A percentile compares a stretch with the other conserved stretches of the same genome.
Evolutionary conservation across 1,140 invertebrate species (phyloP).

Genomic region (Drosophila bocki): DNA sequence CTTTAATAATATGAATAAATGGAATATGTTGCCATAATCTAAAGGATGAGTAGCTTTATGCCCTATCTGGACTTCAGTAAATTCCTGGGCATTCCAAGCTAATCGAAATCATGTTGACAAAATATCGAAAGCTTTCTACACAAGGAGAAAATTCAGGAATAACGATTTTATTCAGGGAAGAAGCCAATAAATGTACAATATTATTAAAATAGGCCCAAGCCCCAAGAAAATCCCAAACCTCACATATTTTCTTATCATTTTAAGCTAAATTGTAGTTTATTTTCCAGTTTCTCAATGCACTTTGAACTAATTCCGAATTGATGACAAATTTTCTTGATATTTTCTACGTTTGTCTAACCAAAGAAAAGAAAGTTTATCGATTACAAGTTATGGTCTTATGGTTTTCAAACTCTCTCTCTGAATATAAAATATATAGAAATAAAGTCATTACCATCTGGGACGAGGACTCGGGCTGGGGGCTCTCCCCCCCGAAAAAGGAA

Average conservation of each 20-base stretch:
- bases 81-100: background rate
- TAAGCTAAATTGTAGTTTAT: background rate
- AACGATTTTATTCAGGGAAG: background rate
- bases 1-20: constrained; percentile 50
- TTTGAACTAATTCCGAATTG: constrained; percentile 9
- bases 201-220: too few species aligned
- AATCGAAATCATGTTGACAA: constrained; percentile 26
- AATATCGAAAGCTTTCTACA: background rate
- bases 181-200: too few species aligned
- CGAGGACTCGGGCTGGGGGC: background rate
- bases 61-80: constrained; percentile 4
- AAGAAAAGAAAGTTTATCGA: constrained; percentile 22
- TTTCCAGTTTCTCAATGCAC: background rate
- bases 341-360: background rate
- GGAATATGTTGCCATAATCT: constrained; percentile 8
- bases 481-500: constrained; percentile 46
- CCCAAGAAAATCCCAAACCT: background rate
- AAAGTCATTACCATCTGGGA: constrained; percentile 64
- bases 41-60: background rate
- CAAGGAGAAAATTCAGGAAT: background rate
- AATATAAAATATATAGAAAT: constrained; percentile 46
- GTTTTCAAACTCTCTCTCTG: constrained; percentile 10
- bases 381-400: constrained; percentile 49
- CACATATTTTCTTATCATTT: background rate
- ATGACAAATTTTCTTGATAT: constrained; percentile 14